A percentile compares a stretch with the other conserved stretches of the same genome.
phyloP scores from a whole-genome alignment of 2,113 vertebrate genomes.

The Leiothrix lutea region DNA sequence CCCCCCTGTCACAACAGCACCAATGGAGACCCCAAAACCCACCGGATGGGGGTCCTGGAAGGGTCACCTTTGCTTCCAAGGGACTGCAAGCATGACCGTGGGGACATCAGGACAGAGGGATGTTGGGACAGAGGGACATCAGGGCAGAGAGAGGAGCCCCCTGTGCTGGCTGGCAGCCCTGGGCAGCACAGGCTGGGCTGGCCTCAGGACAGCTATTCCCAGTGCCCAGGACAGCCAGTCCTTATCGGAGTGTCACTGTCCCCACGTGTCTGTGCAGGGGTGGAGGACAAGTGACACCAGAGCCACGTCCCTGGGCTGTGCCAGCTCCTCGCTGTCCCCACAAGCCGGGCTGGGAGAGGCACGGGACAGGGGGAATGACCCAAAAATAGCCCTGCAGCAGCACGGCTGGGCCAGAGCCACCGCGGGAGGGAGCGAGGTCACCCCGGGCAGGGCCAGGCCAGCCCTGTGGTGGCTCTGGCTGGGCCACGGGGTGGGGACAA shows the following conservation, averaged over 20 bases:
- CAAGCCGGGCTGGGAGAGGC: not conserved
- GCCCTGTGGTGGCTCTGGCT: not conserved
- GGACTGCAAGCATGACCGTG: accelerated
- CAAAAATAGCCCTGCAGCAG: slow-evolving; percentile 32
- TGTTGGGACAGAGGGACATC: not conserved
- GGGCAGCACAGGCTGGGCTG: not conserved
- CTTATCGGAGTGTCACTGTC: not conserved
- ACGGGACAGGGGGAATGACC: not conserved
- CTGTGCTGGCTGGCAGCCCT: not conserved
- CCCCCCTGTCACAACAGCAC: accelerated
- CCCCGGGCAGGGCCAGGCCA: not conserved
- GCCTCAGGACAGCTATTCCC: not conserved
- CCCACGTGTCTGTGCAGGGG: not conserved
- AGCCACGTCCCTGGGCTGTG: not conserved
- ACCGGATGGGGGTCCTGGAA: accelerated
- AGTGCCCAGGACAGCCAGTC: not conserved
- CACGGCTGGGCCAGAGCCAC: not conserved
- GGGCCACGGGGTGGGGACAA: not conserved
- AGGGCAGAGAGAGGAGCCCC: not conserved
- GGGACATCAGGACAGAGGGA: not conserved
- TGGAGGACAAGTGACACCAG: not conserved
- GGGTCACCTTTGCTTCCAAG: not conserved
- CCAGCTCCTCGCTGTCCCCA: not conserved
- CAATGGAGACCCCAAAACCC: accelerated
- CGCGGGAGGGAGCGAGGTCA: not conserved